Evolutionary conservation across 2,888 invertebrate species (phyloP), one percentile per base, ranked within the genome.

Genomic region (Hydropsyche betteni): DNA sequence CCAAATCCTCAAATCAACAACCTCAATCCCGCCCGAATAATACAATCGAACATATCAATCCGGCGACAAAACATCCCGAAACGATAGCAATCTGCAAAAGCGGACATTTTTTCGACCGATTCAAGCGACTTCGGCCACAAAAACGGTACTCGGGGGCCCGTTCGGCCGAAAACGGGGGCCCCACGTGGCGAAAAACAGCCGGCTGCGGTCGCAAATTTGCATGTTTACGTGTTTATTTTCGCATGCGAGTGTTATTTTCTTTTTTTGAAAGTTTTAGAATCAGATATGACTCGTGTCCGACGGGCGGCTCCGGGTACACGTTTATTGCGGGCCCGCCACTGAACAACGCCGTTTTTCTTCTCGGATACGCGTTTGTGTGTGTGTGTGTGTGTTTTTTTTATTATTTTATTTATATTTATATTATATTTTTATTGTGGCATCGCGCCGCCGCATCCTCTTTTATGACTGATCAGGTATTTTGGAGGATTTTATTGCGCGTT

Each of bases 101-200:
- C 24, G 24, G 24, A 24, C 24, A 24, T 24, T 24, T 24, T 24
- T 24, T 24, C 24, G 24, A 2, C 24, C 24, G 24, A 24, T 24
- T 24, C 24, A 24, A 24, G 24, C 24, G 24, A 24, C 24, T 24
- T 24, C 24, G 24, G n/a, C n/a, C n/a, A n/a, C n/a, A n/a, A n/a
- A n/a, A 24, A 24, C 24, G 24, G 24, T 24, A 24, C 24, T 24
- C 24, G 24, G 24, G 24, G 24, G 24, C 24, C 24, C 24, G 24
- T 24, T 24, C 2, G 2, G 24, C 24, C 24, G n/a, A 16, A 16
- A 64, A 34, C 5, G 36, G 64, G 64, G 24, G 64, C 34, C 36
- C 64, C 70, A 75, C 78, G 69, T 71, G 78, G 74, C 76, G 78
- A 78, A 76, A 78, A 78, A 78, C 75, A 68, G 75, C 58, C 58